Evolutionary conservation across 2,888 invertebrate species (phyloP), one percentile per base, ranked within the genome.

Genomic region (Melitaea athalia): DNA sequence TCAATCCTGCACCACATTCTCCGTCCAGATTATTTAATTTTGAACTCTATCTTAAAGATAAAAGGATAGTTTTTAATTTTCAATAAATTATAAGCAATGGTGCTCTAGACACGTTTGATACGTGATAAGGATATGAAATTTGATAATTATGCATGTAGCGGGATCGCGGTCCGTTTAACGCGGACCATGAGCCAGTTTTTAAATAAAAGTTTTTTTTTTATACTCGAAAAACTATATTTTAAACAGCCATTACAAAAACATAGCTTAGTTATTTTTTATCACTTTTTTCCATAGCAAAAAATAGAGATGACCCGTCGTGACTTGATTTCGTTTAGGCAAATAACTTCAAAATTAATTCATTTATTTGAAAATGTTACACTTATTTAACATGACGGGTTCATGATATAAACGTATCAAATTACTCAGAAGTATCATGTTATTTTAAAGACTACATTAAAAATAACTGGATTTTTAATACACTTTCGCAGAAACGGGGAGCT

Each of bases 61-160:
- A 24, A 77, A 83, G 76, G 75, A 72, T 68, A 59, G 49, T 38
- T 24, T 57, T 63, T 73, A 11, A 49, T 33, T 12, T 68, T 15
- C 33, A 33, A 11, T 49, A 24, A 47, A 31, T 47, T 38, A 33
- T 49, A 43, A 60, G 47, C 60, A 63, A 50, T 66, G 64, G 66
- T 50, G 57, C 65, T 69, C 60, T 65, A 70, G 72, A 74, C 70
- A 67, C 78, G 74, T 75, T 76, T 76, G 75, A 77, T 76, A 85
- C 88, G 89, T 88, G 89, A 84, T 82, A 78, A 77, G 85, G 85
- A 79, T 89, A 73, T 70, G 64, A 68, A 76, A 70, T 69, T 67
- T 72, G 67, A 75, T 76, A 78, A 80, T 78, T 80, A 76, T 79
- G 75, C 74, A 72, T 57, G 52, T 82, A 81, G 79, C 81, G 81